A percentile compares a stretch with the other conserved stretches of the same genome.
These are phyloP conservation scores for Ptychochromis oligacanthus DNA, from an alignment of 2,113 vertebrate genomes.

Conservation along the genomic window DNA sequence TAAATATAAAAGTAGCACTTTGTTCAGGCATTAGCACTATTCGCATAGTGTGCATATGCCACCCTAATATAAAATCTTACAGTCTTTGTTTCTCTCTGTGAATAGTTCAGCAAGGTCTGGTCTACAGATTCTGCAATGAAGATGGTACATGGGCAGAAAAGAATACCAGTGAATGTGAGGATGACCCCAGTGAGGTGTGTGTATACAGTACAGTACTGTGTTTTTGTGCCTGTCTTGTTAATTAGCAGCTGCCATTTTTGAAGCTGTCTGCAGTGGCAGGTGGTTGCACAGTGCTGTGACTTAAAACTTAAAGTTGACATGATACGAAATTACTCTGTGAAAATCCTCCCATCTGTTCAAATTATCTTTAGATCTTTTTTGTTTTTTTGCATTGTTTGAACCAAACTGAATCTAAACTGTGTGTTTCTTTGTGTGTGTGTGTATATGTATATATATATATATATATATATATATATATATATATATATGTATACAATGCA, in stretches of 20 bases:
- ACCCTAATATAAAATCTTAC: background rate
- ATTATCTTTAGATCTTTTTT: background rate
- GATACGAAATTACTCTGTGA: conserved; percentile 3
- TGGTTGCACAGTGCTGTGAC: background rate
- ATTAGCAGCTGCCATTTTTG: background rate
- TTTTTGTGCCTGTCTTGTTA: background rate
- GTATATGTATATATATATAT: too few species aligned
- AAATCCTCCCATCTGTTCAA: conserved; percentile 22
- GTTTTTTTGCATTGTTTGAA: background rate
- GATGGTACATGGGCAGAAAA: conserved; percentile 87
- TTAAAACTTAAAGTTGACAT: background rate
- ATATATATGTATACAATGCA: too few species aligned
- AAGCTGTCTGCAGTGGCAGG: background rate
- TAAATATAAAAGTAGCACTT: background rate
- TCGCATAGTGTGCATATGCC: background rate
- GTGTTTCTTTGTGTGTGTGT: background rate
- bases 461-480: too few species aligned
- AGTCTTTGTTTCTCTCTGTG: conserved; percentile 34
- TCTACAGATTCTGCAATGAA: conserved; percentile 86
- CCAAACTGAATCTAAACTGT: background rate
- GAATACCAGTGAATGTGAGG: conserved; percentile 87
- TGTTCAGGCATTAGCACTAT: background rate
- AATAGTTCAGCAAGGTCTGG: conserved; percentile 85
- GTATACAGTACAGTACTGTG: background rate
- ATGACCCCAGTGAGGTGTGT: conserved; percentile 72